Evolutionary conservation across 2,888 invertebrate species (phyloP).

Genomic region (Phengaris alcon): DNA sequence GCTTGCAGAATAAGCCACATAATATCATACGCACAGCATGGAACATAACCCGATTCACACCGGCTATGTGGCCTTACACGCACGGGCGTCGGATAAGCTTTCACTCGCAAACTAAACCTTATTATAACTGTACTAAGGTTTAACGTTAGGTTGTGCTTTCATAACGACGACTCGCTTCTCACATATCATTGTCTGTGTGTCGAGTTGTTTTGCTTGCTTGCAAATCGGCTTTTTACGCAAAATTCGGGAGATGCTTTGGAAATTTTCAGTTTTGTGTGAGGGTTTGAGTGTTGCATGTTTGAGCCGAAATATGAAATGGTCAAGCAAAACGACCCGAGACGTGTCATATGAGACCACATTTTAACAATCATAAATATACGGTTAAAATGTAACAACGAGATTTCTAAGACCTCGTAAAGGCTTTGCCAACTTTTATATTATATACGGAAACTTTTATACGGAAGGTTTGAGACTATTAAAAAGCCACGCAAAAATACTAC

Average conservation of each 20-base stretch:
- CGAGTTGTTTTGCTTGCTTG: slow-evolving; percentile 76
- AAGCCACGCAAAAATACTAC: no score
- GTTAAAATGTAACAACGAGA: neutral
- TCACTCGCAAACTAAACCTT: slow-evolving; percentile 54
- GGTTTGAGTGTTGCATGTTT: slow-evolving; percentile 26
- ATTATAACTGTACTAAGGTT: slow-evolving; percentile 50
- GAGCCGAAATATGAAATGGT: slow-evolving; percentile 20
- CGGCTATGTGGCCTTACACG: slow-evolving; percentile 59
- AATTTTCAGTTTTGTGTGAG: slow-evolving; percentile 3
- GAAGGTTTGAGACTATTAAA: no score
- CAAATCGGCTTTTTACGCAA: slow-evolving; percentile 42
- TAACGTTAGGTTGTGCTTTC: slow-evolving; percentile 68
- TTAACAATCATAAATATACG: neutral
- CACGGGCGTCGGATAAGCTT: slow-evolving; percentile 61
- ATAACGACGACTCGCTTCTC: slow-evolving; percentile 73
- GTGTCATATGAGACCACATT: slow-evolving; percentile 29
- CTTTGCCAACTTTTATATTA: no score
- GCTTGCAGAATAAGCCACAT: slow-evolving; percentile 20
- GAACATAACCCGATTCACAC: slow-evolving; percentile 75
- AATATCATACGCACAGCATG: slow-evolving; percentile 58
- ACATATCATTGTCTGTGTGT: slow-evolving; percentile 71
- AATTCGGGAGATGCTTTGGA: slow-evolving; percentile 25
- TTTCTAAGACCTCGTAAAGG: neutral
- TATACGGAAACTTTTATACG: no score
- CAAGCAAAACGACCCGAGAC: slow-evolving; percentile 43